Evolutionary conservation across 1,140 invertebrate genomes (phyloP), one percentile per base, ranked within the genome.

Genomic region (Pseudomyrmex sp.): DNA sequence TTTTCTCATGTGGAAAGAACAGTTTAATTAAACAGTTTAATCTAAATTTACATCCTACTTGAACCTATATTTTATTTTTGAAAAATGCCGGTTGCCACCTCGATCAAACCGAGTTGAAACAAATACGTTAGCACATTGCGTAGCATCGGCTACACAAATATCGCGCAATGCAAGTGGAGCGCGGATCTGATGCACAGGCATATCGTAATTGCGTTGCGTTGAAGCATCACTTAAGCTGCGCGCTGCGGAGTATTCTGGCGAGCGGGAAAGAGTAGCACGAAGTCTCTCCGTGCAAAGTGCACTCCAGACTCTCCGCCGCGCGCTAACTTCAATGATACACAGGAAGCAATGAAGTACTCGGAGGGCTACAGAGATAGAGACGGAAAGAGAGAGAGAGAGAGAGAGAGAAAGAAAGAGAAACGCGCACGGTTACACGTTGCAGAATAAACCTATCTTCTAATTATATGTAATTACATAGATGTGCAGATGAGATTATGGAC

Each of bases 401-500:
- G n/a, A n/a, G 35, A 56, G 23, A 20, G 4, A 59, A n/a, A 35
- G 68, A 69, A 15, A 44, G 35, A n/a, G 52, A 9, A 18, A 23
- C 13, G 66, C 2, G 44, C 1, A 54, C 26, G 20, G 7, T 26
- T 70, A 70, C n/a, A 10, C 35, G 35, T 66, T 26, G 66, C 44
- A 46, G 54, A 59, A 80, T 80, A 70, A 70, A 61, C 20, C 10
- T 8, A 23, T n/a, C 15, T 46, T 80, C 76, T 80, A 80, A 80
- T 80, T 80, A 72, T 80, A 59, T 44, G n/a, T 72, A 80, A 80
- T 80, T 80, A 80, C 15, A 80, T 44, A 80, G 76, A 50, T 72
- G 63, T 1, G 44, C 13, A 77, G 62, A 58, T 70, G 35, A 76
- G 59, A 76, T 79, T 79, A 79, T 46, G 20, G 46, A 20, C 56